Conservation (phyloP, 1,140 invertebrate genomes). For the Homalodisca vitripennis region DNA sequence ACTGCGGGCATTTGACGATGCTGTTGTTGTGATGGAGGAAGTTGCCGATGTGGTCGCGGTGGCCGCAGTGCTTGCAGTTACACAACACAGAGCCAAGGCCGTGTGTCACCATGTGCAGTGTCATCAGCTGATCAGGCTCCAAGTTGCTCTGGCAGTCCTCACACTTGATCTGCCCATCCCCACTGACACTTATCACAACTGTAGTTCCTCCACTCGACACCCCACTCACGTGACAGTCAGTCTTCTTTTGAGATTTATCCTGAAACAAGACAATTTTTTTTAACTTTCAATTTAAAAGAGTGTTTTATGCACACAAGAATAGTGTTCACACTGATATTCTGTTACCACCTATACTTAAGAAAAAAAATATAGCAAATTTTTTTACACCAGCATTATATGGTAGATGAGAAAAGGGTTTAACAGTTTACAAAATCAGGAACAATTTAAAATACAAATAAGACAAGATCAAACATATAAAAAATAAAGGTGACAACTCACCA, state of each 20-base stretch:
- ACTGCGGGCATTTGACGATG: constrained; percentile 22
- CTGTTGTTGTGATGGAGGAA: constrained; percentile 31
- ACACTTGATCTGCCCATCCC: constrained; percentile 35
- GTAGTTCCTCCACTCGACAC: background rate
- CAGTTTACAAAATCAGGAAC: background rate
- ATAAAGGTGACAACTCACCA: too few relatives aligned
- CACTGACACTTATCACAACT: constrained; percentile 30
- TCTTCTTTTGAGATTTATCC: background rate
- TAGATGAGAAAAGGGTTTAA: background rate
- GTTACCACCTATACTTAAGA: background rate
- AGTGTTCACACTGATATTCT: background rate
- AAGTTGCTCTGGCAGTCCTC: constrained; percentile 34
- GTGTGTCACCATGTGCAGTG: constrained; percentile 38
- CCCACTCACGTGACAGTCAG: constrained; percentile 14
- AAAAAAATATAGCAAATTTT: background rate
- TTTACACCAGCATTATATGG: background rate
- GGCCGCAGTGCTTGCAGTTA: constrained; percentile 37
- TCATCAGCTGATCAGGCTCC: constrained; percentile 31
- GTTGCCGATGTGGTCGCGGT: constrained; percentile 32
- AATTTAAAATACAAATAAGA: background rate
- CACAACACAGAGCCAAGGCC: constrained; percentile 39
- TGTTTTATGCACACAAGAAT: background rate
- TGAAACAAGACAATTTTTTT: background rate
- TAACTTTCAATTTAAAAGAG: background rate
- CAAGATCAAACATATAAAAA: too few relatives aligned